Conservation (phyloP, 2,888 invertebrate species). For the Drosophila barbarae region DNA sequence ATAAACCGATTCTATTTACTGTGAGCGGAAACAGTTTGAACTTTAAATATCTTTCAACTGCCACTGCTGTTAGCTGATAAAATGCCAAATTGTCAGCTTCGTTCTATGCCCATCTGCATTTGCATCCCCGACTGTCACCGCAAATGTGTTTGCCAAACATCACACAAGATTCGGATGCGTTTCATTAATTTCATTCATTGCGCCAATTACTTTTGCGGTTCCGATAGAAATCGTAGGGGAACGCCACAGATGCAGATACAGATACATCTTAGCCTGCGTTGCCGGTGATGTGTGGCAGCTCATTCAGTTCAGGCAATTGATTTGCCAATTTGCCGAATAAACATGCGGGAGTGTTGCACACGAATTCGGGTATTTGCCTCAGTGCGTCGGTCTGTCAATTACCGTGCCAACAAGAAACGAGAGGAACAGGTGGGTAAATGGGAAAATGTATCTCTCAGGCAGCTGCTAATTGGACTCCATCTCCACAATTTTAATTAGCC, state of each 20-base stretch:
- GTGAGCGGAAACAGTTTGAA: background rate
- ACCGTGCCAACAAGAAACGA: slow-evolving; percentile 25
- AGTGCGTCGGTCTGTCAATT: slow-evolving; percentile 56
- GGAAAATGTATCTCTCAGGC: slow-evolving; percentile 27
- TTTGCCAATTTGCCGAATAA: slow-evolving; percentile 65
- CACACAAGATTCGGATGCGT: slow-evolving; percentile 45
- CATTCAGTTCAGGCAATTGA: slow-evolving; percentile 61
- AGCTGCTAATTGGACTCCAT: slow-evolving; percentile 33
- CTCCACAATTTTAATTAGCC: slow-evolving; percentile 38
- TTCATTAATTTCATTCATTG: slow-evolving; percentile 57
- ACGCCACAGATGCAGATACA: slow-evolving; percentile 12
- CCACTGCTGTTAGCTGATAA: background rate
- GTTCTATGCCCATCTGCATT: slow-evolving; percentile 5
- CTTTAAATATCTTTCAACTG: background rate
- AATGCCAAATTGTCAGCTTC: background rate
- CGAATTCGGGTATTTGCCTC: slow-evolving; percentile 43
- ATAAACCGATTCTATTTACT: background rate
- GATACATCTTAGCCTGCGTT: slow-evolving; percentile 19
- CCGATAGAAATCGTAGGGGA: slow-evolving; percentile 6
- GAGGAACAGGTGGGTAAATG: slow-evolving; percentile 19
- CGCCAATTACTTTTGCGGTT: slow-evolving; percentile 54
- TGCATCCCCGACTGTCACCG: slow-evolving; percentile 21
- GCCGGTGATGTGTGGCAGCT: slow-evolving; percentile 31
- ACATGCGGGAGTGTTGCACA: slow-evolving; percentile 43
- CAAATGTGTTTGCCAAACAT: slow-evolving; percentile 51